These are phyloP conservation scores for Neodiprion pinetum DNA, from an alignment of 1,140 invertebrate species.

Conservation along the genomic window DNA sequence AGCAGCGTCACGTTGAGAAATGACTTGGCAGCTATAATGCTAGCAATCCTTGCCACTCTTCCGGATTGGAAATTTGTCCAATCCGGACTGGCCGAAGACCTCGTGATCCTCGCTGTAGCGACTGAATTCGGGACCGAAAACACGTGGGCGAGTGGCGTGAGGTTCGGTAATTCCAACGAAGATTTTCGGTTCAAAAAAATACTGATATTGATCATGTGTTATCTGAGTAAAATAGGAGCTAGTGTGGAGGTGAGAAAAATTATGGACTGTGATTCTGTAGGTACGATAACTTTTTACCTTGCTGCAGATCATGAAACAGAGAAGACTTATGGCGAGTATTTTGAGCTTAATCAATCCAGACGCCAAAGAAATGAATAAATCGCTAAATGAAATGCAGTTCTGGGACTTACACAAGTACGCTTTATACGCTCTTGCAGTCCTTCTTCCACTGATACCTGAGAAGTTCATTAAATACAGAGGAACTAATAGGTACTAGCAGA, in stretches of 20 bases:
- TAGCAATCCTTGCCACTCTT: slow-evolving; percentile 34
- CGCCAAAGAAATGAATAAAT: neutral
- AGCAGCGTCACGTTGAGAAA: slow-evolving; percentile 40
- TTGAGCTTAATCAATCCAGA: slow-evolving; percentile 38
- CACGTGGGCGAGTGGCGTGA: slow-evolving; percentile 33
- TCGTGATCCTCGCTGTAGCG: slow-evolving; percentile 31
- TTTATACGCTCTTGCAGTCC: slow-evolving; percentile 31
- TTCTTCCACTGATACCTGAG: slow-evolving; percentile 39
- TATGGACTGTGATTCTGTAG: neutral
- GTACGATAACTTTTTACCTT: neutral
- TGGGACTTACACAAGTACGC: slow-evolving; percentile 39
- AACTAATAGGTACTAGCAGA: slow-evolving; percentile 29
- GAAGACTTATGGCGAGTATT: slow-evolving; percentile 28
- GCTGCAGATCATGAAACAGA: slow-evolving; percentile 35
- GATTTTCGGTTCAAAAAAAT: slow-evolving; percentile 42
- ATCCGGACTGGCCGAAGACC: slow-evolving; percentile 41
- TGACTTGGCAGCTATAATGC: slow-evolving; percentile 44
- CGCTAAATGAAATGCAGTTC: slow-evolving; percentile 31
- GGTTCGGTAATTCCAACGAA: slow-evolving; percentile 29
- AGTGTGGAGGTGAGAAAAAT: slow-evolving; percentile 22
- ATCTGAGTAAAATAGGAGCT: slow-evolving; percentile 19
- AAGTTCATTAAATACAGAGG: slow-evolving; percentile 41
- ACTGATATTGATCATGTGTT: slow-evolving; percentile 37
- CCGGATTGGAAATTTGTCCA: slow-evolving; percentile 42
- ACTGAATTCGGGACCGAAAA: slow-evolving; percentile 27